phyloP scores from a whole-genome alignment of 2,113 vertebrate species.

The Dipodomys merriami region DNA sequence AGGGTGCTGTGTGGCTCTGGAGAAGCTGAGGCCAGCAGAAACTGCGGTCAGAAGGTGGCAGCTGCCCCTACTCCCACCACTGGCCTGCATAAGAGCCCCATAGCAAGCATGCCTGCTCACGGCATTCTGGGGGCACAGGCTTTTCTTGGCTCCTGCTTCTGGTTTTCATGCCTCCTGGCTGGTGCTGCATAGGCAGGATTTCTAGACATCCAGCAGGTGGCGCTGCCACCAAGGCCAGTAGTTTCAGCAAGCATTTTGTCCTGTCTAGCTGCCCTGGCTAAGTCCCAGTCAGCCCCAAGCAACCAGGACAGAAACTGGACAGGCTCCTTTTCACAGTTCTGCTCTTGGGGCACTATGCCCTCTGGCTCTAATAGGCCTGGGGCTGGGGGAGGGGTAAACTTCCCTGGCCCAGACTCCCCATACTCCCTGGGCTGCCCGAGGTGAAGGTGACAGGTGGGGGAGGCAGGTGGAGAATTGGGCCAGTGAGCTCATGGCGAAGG shows the following conservation, averaged over 20 bases:
- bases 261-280: not conserved
- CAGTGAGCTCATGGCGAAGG: constrained; percentile 88
- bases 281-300: not conserved
- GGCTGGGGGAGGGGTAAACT: not conserved
- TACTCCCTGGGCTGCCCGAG: constrained; percentile 53
- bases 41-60: not conserved
- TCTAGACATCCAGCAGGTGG: constrained; percentile 67
- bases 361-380: not conserved
- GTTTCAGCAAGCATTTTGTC: not conserved
- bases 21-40: not conserved
- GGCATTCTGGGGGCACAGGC: not conserved
- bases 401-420: not conserved
- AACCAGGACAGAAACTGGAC: not conserved
- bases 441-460: constrained; percentile 83
- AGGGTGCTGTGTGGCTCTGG: not conserved
- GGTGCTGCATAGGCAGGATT: not conserved
- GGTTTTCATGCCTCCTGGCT: not conserved
- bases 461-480: constrained; percentile 83
- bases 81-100: not conserved
- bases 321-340: constrained; percentile 4
- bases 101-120: not conserved
- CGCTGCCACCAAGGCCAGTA: constrained; percentile 15
- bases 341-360: not conserved
- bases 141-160: not conserved
- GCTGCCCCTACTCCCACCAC: not conserved